These are phyloP conservation scores for Palythoa grandis DNA, from an alignment of 92 coral and sea anemone species.

Conservation along the genomic window DNA sequence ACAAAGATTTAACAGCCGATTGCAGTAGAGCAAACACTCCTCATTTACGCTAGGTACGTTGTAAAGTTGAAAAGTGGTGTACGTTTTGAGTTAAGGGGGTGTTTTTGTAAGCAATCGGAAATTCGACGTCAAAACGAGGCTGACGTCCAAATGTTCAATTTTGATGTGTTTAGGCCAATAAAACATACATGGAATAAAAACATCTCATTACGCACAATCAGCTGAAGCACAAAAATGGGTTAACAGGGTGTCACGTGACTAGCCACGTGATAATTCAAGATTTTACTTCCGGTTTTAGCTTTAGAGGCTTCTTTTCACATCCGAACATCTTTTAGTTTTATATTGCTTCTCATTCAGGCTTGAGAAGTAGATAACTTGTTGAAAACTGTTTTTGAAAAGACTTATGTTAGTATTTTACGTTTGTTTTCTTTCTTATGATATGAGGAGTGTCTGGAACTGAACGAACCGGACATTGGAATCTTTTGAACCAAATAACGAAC, in stretches of 20 bases:
- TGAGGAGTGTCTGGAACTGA: background rate
- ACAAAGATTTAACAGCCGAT: no score
- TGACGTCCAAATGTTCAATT: background rate
- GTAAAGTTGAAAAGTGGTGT: constrained; percentile 40
- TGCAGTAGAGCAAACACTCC: constrained; percentile 23
- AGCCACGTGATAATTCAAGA: constrained; percentile 11
- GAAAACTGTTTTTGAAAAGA: background rate
- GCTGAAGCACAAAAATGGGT: no score
- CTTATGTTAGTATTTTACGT: background rate
- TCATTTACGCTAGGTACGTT: constrained; percentile 48
- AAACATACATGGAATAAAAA: no score
- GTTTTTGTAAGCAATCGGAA: no score
- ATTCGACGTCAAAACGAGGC: background rate
- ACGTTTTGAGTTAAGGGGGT: no score
- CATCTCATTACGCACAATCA: no score
- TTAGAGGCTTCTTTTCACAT: background rate
- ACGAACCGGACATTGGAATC: background rate
- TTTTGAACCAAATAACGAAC: background rate
- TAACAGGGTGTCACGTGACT: constrained; percentile 3
- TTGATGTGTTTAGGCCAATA: no score
- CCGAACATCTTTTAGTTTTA: background rate
- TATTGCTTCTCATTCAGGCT: background rate
- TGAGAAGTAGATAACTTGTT: background rate
- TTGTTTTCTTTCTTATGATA: background rate
- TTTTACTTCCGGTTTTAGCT: constrained; percentile 28